phyloP scores from a whole-genome alignment of 2,113 vertebrate species.

The Paradoxurus hermaphroditus region DNA sequence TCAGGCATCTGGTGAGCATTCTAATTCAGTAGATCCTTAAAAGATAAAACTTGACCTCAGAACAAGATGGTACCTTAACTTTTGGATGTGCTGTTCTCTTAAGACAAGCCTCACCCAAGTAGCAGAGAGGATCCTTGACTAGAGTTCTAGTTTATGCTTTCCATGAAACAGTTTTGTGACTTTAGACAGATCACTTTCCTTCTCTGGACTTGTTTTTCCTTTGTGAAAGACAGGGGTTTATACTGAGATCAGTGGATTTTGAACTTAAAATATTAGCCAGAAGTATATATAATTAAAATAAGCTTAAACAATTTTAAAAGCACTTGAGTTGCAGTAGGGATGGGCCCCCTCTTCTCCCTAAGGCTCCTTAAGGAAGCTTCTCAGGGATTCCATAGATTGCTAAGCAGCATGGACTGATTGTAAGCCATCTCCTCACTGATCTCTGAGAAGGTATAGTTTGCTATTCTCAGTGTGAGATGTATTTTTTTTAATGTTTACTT shows the following conservation, averaged over 20 bases:
- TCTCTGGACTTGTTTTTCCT: not conserved
- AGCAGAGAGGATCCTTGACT: not conserved
- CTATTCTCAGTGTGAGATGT: not conserved
- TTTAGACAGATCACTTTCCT: not conserved
- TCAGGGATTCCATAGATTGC: not conserved
- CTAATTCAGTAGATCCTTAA: not conserved
- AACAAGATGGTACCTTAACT: not conserved
- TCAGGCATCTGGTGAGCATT: not conserved
- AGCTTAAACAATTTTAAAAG: not conserved
- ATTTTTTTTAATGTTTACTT: too few relatives aligned
- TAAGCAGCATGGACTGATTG: not conserved
- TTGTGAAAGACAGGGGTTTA: not conserved
- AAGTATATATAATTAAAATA: conserved; percentile 3
- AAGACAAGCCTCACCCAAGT: not conserved
- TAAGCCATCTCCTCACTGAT: not conserved
- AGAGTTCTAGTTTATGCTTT: not conserved
- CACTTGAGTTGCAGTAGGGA: not conserved
- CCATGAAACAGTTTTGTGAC: not conserved
- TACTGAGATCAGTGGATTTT: not conserved
- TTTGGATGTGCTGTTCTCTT: not conserved
- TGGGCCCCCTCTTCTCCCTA: not conserved
- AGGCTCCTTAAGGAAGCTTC: not conserved
- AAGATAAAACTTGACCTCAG: not conserved
- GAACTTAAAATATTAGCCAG: not conserved
- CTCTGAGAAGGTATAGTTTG: not conserved